phyloP scores from a whole-genome alignment of 2,797 vertebrate species.

The Muraenolepis orangiensis region DNA sequence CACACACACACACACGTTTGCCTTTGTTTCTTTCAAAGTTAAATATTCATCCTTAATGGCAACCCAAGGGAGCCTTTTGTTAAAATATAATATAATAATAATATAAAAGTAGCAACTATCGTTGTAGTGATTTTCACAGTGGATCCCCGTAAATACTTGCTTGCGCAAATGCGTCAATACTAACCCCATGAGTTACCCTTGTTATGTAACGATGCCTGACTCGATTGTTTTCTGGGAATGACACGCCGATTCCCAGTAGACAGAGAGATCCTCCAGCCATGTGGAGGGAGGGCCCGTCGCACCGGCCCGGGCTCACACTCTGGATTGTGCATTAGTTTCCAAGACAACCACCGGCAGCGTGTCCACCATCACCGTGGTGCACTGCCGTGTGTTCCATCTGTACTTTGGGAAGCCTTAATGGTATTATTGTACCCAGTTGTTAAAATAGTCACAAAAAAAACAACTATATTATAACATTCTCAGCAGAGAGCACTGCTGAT shows the following conservation, averaged over 20 bases:
- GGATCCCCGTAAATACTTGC: too few relatives aligned
- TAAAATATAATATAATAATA: too few relatives aligned
- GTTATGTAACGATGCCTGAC: not conserved
- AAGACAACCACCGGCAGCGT: not conserved
- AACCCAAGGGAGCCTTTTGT: not conserved
- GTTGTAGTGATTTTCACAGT: too few relatives aligned
- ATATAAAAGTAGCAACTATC: not conserved
- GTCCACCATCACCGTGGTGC: not conserved
- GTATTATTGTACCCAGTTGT: not conserved
- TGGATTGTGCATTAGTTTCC: conserved; percentile 1
- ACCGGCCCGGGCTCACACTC: not conserved
- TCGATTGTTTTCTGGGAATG: not conserved
- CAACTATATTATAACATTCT: not conserved
- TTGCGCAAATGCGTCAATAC: not conserved
- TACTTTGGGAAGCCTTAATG: not conserved
- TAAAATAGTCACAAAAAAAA: not conserved
- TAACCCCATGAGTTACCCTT: not conserved
- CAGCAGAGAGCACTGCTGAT: too few relatives aligned
- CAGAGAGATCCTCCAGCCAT: not conserved
- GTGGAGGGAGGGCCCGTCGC: not conserved
- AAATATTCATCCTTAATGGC: too few relatives aligned
- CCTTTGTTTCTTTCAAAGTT: too few relatives aligned
- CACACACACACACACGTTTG: too few relatives aligned
- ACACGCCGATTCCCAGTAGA: not conserved
- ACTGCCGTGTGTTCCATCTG: not conserved